phyloP scores from a whole-genome alignment of 1,140 invertebrate species.

The Drosophila baimaii region DNA sequence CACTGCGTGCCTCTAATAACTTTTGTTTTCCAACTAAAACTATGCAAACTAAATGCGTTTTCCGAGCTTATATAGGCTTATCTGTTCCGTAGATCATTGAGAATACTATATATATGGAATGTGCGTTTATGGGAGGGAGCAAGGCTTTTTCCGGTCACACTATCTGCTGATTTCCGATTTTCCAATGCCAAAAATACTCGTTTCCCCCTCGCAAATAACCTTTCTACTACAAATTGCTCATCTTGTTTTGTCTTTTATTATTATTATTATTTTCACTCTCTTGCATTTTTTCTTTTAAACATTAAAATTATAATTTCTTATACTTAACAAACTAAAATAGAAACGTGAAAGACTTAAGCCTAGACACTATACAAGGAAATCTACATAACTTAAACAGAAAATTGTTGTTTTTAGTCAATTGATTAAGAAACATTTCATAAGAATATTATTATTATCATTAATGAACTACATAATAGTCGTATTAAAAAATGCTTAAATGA shows the following conservation, averaged over 20 bases:
- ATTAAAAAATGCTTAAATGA: constrained; percentile 44
- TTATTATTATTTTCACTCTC: constrained; percentile 57
- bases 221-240: not conserved
- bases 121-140: not conserved
- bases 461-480: constrained; percentile 63
- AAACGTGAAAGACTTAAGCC: constrained; percentile 56
- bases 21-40: constrained; percentile 24
- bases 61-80: constrained; percentile 55
- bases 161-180: constrained; percentile 62
- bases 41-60: not conserved
- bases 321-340: constrained; percentile 36
- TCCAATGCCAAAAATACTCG: not conserved
- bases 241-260: constrained; percentile 51
- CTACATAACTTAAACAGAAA: constrained; percentile 74
- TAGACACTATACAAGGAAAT: constrained; percentile 53
- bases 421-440: constrained; percentile 19
- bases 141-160: constrained; percentile 32
- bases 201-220: not conserved
- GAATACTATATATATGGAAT: constrained; percentile 46
- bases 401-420: constrained; percentile 18
- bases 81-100: constrained; percentile 39
- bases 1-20: constrained; percentile 70
- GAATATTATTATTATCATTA: constrained; percentile 27
- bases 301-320: constrained; percentile 32
- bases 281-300: constrained; percentile 15